These are phyloP conservation scores for Sebastes melanostomus DNA, from an alignment of 2,797 vertebrate species.

Conservation along the genomic window DNA sequence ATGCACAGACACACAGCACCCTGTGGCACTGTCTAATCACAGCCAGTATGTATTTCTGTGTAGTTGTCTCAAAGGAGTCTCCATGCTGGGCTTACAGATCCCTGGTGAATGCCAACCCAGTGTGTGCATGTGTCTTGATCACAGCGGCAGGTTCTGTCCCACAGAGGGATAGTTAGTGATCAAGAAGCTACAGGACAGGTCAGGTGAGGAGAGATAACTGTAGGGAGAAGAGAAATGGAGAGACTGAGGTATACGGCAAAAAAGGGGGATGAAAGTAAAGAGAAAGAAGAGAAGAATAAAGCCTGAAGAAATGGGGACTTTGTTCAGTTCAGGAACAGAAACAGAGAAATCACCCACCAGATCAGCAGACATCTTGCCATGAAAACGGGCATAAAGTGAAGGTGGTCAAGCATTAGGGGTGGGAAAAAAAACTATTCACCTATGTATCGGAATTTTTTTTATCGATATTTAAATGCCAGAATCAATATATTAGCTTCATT, in stretches of 20 bases:
- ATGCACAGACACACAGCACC: conserved; percentile 12
- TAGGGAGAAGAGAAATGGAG: not conserved
- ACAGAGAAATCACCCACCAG: not conserved
- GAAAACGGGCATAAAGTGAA: not conserved
- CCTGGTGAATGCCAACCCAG: conserved; percentile 36
- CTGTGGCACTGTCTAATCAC: conserved; percentile 58
- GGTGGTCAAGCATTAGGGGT: too few relatives aligned
- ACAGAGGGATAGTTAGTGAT: conserved; percentile 34
- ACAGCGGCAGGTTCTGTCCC: conserved; percentile 23
- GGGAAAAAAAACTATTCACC: too few relatives aligned
- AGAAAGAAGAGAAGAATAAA: not conserved
- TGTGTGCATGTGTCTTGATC: conserved; percentile 48
- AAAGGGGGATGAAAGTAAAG: not conserved
- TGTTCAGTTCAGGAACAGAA: conserved; percentile 16
- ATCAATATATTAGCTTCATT: too few relatives aligned
- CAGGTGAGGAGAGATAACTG: conserved; percentile 31
- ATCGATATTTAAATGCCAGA: too few relatives aligned
- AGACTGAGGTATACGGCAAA: not conserved
- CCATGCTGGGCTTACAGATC: conserved; percentile 47
- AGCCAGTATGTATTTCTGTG: conserved; percentile 52
- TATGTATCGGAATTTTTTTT: too few relatives aligned
- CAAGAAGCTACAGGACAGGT: conserved; percentile 28
- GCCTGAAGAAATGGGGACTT: not conserved
- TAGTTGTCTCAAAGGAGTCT: conserved; percentile 50
- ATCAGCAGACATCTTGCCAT: not conserved